Percentiles rank a stretch among this genome's conserved stretches.
phyloP scores from a whole-genome alignment of 2,888 invertebrate species.

The Hylaea fasciaria region DNA sequence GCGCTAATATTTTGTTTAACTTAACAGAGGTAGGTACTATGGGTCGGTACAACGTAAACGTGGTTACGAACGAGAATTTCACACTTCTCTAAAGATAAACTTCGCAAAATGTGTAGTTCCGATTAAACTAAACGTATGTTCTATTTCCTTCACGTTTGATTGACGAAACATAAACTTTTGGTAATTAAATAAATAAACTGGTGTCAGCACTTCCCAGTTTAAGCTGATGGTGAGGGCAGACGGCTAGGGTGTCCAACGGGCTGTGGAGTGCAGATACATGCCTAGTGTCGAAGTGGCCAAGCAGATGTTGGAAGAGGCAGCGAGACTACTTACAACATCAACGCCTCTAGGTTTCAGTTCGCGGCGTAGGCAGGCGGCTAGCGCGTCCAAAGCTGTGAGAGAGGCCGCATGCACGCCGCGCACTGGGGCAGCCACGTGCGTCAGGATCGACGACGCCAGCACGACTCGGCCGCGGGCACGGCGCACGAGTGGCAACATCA shows the following conservation, averaged over 20 bases:
- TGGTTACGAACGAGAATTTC: slow-evolving; percentile 11
- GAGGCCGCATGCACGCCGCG: slow-evolving; percentile 92
- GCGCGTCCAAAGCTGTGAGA: slow-evolving; percentile 91
- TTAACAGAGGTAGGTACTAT: too few species aligned
- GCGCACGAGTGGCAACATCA: slow-evolving; percentile 92
- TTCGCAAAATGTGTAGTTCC: slow-evolving; percentile 1
- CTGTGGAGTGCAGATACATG: too few species aligned
- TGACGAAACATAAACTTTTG: too few species aligned
- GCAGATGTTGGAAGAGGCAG: too few species aligned
- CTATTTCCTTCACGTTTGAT: too few species aligned
- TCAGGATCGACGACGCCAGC: slow-evolving; percentile 91
- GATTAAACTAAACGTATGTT: not conserved
- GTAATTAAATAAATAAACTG: too few species aligned
- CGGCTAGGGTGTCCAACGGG: too few species aligned
- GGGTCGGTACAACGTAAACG: too few species aligned
- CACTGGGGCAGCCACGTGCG: slow-evolving; percentile 91
- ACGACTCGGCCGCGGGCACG: slow-evolving; percentile 92
- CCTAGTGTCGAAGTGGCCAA: too few species aligned
- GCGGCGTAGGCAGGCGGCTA: slow-evolving; percentile 91
- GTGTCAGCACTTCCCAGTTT: too few species aligned
- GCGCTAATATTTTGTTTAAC: too few species aligned
- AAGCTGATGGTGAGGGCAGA: too few species aligned
- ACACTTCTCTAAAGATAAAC: slow-evolving; percentile 1
- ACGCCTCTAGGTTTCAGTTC: slow-evolving; percentile 92
- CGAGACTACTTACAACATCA: slow-evolving; percentile 84